These are phyloP conservation scores for Schmidtea mediterranea DNA, from an alignment of 1,140 invertebrate genomes.

Conservation along the genomic window DNA sequence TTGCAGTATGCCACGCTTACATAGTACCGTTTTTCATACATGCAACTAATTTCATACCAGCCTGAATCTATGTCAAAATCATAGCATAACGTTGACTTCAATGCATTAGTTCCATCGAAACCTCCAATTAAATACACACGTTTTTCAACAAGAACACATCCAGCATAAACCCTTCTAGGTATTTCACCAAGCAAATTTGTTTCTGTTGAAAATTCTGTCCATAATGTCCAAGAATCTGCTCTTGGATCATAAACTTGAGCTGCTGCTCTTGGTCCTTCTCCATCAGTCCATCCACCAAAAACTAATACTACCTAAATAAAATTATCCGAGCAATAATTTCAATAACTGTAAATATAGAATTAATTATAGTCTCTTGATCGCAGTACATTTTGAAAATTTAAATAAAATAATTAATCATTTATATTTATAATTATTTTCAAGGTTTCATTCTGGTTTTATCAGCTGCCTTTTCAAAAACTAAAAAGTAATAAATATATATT, in stretches of 20 bases:
- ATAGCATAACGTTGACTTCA: not conserved
- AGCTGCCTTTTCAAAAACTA: too few species aligned
- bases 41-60: conserved; percentile 11
- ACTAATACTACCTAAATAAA: conserved; percentile 8
- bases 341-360: too few species aligned
- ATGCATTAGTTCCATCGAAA: conserved; percentile 30
- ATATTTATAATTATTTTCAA: too few species aligned
- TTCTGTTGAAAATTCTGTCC: not conserved
- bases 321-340: too few species aligned
- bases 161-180: conserved; percentile 37
- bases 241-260: conserved; percentile 2
- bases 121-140: conserved; percentile 42
- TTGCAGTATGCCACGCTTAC: conserved; percentile 11
- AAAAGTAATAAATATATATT: too few species aligned
- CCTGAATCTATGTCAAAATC: not conserved
- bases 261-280: conserved; percentile 8
- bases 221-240: conserved; percentile 4
- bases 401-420: too few species aligned
- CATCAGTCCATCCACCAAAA: conserved; percentile 10
- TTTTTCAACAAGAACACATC: conserved; percentile 36
- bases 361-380: too few species aligned
- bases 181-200: not conserved
- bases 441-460: too few species aligned
- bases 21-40: conserved; percentile 14
- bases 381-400: too few species aligned